Conservation (phyloP, 2,888 invertebrate genomes). For the Micropterix aruncella region DNA sequence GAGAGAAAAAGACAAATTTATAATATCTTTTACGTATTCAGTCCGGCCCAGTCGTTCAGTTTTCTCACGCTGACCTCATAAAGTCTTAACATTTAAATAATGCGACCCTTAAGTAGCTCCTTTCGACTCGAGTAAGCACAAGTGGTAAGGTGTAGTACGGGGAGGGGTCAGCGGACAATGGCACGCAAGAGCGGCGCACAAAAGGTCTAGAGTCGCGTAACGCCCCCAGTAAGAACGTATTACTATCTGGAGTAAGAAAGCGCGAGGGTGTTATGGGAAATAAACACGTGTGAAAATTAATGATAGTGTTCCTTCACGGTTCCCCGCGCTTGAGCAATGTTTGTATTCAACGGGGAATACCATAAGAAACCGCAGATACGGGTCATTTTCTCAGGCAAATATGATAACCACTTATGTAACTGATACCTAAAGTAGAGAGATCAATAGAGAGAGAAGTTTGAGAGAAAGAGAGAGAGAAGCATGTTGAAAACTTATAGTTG, state of each 20-base stretch:
- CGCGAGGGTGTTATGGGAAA: not conserved
- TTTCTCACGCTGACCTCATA: not conserved
- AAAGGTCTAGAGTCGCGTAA: not conserved
- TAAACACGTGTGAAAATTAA: not conserved
- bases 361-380: too few species aligned
- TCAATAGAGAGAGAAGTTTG: too few species aligned
- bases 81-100: not conserved
- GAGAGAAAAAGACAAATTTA: too few species aligned
- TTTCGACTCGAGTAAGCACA: not conserved
- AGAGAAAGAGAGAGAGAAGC: too few species aligned
- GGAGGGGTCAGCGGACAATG: not conserved
- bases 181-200: not conserved
- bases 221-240: not conserved
- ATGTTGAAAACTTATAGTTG: too few species aligned
- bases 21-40: too few species aligned
- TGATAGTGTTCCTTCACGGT: not conserved
- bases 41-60: not conserved
- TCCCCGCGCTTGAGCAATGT: not conserved
- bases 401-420: too few species aligned
- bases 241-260: not conserved
- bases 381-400: too few species aligned
- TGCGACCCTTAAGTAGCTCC: not conserved
- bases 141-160: not conserved
- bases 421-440: too few species aligned
- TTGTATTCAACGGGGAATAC: not conserved